A percentile compares a stretch with the other conserved stretches of the same genome.
These are phyloP conservation scores for Intellagama lesueurii DNA, from an alignment of 2,797 vertebrate species.

Conservation along the genomic window DNA sequence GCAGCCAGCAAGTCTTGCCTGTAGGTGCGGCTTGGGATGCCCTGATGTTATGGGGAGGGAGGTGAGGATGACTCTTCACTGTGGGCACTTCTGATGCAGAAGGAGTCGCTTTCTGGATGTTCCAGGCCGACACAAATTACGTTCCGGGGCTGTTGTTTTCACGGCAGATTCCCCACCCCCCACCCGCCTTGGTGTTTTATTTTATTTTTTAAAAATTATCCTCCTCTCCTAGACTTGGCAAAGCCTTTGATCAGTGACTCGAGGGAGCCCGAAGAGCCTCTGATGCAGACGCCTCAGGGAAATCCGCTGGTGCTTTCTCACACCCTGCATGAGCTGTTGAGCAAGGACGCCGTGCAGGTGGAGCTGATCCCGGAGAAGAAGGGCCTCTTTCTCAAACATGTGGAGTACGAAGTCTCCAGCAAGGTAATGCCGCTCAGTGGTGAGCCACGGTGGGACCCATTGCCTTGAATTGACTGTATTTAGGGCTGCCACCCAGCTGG, in stretches of 20 bases:
- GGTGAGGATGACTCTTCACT: not conserved
- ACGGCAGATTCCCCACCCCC: slow-evolving; percentile 1
- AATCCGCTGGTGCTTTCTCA: slow-evolving; percentile 85
- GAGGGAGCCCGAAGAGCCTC: slow-evolving; percentile 77
- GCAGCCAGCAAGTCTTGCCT: slow-evolving; percentile 43
- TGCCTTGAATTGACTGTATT: not conserved
- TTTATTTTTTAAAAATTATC: slow-evolving; percentile 38
- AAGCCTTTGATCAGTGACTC: slow-evolving; percentile 83
- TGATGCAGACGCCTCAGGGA: slow-evolving; percentile 86
- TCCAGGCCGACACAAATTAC: not conserved
- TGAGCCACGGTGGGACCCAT: not conserved
- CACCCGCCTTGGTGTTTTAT: not conserved
- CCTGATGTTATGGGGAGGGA: slow-evolving; percentile 56
- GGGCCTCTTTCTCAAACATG: slow-evolving; percentile 97
- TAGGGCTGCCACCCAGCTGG: no score
- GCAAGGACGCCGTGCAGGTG: slow-evolving; percentile 88
- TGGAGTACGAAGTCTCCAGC: slow-evolving; percentile 97
- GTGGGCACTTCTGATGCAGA: slow-evolving; percentile 15
- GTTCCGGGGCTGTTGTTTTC: slow-evolving; percentile 12
- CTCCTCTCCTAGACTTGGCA: slow-evolving; percentile 84
- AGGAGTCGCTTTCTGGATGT: slow-evolving; percentile 13
- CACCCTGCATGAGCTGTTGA: slow-evolving; percentile 89
- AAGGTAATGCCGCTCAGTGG: slow-evolving; percentile 77
- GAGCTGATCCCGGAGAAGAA: slow-evolving; percentile 98
- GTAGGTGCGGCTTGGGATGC: slow-evolving; percentile 48